A percentile compares a stretch with the other conserved stretches of the same genome.
These are phyloP conservation scores for Thamnophis elegans DNA, from an alignment of 2,797 vertebrate species.

Conservation along the genomic window DNA sequence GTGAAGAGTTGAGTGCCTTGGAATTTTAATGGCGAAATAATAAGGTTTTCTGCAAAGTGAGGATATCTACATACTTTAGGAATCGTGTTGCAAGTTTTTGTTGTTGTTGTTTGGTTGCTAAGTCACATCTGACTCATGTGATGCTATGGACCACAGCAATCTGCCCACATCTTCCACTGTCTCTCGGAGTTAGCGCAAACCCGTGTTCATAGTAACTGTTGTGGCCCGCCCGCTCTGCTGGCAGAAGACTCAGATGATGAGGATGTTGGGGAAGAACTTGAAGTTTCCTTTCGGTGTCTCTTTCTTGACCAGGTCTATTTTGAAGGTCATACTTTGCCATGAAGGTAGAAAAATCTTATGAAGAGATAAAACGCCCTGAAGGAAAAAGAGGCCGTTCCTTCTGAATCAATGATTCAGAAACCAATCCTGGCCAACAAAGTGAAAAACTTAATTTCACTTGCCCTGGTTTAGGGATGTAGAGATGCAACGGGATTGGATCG, in stretches of 20 bases:
- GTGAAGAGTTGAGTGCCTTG: background rate
- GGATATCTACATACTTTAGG: background rate
- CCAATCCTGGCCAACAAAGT: background rate
- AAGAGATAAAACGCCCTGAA: background rate
- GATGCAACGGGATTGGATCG: background rate
- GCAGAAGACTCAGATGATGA: no score
- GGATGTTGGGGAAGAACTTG: no score
- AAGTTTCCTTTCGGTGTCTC: background rate
- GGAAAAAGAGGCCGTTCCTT: background rate
- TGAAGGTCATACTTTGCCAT: background rate
- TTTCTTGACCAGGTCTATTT: background rate
- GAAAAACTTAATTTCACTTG: background rate
- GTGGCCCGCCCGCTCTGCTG: no score
- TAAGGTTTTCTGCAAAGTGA: background rate
- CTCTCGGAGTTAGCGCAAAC: background rate
- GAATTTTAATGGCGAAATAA: background rate
- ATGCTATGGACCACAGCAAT: background rate
- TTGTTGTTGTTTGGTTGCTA: background rate
- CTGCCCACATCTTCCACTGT: background rate
- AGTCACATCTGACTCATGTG: background rate
- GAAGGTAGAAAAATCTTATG: background rate
- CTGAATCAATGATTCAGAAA: background rate
- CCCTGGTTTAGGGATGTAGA: background rate
- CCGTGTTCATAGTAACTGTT: background rate
- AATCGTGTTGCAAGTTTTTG: background rate